These are phyloP conservation scores for Acrobasis suavella DNA, from an alignment of 2,888 invertebrate genomes.

Conservation along the genomic window DNA sequence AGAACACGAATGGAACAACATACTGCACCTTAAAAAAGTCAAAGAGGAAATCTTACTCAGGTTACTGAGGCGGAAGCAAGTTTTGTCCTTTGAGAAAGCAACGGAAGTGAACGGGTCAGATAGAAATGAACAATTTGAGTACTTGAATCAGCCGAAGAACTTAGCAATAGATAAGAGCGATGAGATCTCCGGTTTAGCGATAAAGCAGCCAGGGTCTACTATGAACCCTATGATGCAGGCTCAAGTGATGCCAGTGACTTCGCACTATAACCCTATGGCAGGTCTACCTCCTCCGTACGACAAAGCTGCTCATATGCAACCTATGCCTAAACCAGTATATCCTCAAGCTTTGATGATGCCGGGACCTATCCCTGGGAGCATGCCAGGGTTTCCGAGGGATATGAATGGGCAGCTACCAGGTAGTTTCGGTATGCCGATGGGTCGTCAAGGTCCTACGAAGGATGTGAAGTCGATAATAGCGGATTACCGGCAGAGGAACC, in stretches of 20 bases:
- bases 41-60: slow-evolving; percentile 91
- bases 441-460: slow-evolving; percentile 89
- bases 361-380: slow-evolving; percentile 62
- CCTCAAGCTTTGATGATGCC: slow-evolving; percentile 72
- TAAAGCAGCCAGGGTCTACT: slow-evolving; percentile 64
- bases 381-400: slow-evolving; percentile 70
- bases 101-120: slow-evolving; percentile 67
- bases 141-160: slow-evolving; percentile 69
- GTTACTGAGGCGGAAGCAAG: slow-evolving; percentile 86
- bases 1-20: slow-evolving; percentile 93
- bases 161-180: slow-evolving; percentile 76
- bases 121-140: slow-evolving; percentile 68
- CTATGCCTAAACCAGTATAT: slow-evolving; percentile 70
- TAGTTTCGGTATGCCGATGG: slow-evolving; percentile 79
- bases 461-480: slow-evolving; percentile 92
- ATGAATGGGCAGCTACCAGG: slow-evolving; percentile 82
- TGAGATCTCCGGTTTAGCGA: slow-evolving; percentile 70
- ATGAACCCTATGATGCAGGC: slow-evolving; percentile 61
- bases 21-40: slow-evolving; percentile 90
- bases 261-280: slow-evolving; percentile 68
- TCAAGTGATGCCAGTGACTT: slow-evolving; percentile 62
- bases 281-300: slow-evolving; percentile 75
- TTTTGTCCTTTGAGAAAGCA: slow-evolving; percentile 76
- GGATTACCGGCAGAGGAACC: slow-evolving; percentile 89
- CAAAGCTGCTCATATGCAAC: slow-evolving; percentile 69